Evolutionary conservation across 2,113 vertebrate genomes (phyloP), one percentile per base, ranked within the genome.

Genomic region (Trinectes maculatus): DNA sequence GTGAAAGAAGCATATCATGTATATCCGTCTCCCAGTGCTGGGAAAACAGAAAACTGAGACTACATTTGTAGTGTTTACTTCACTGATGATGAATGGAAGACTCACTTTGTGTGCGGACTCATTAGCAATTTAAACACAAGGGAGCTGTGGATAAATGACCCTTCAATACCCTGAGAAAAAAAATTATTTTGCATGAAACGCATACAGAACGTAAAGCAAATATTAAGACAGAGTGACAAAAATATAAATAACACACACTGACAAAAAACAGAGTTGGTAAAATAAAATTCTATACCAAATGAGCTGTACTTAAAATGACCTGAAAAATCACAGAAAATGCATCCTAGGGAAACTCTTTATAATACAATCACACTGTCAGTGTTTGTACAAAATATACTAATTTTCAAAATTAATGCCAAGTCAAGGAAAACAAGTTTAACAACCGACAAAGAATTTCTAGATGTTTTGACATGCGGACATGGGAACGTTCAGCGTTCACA

Each of bases 121-220:
- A 73, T 72, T 80, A 76, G 67, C 18, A 53, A 62, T 84, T 82
- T 73, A 80, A 61, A 69, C 70, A 74, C 63, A 33, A 15, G 71
- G 58, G 56, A 75, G 63, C 76, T 61, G 31, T 68, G 46, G 74
- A 88, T 76, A 48, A 80, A 84, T 76, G 62, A 78, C 59, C 78
- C 37, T 53, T 77, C 67, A 64, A 28, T 67, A 56, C 49, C 62
- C 61, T 2, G 28, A 73, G 68, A 67, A 49, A 24, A n/a, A 48
- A 29, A 43, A 68, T 74, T 77, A 60, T 70, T 62, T 72, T 63
- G 52, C 56, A 60, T 54, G 36, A 25, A 68, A 74, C 62, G 58
- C 54, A 29, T 57, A 44, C 36, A 48, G 39, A 74, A 71, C 26
- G 68, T 72, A 74, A 76, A 71, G 58, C 82, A 85, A 83, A 87